Evolutionary conservation across 2,797 vertebrate genomes (phyloP), one percentile per base, ranked within the genome.

Genomic region (Babyrousa celebensis): DNA sequence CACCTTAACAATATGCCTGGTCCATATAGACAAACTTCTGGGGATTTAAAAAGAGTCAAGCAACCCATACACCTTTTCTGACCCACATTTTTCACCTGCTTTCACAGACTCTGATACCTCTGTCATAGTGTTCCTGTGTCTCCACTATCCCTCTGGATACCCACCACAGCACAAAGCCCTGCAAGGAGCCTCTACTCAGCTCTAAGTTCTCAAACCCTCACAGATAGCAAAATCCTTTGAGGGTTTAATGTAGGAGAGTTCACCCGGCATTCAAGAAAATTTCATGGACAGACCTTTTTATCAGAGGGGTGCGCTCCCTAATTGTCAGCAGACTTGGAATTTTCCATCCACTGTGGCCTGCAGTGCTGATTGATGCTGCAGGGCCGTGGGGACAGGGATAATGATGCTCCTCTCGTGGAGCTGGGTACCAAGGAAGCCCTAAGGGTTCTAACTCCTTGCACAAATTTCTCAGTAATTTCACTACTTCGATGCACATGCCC

Each of bases 381-480:
- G 83, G 29, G 36, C 9, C 1, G 0, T 12, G 27, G 29, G 40
- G 25, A 18, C 60, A 80, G 29, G 52, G 6, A 5, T 36, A 70
- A 25, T 8, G 11, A 48, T 18, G 36, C 23, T 74, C 12, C 7
- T 54, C 60, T 58, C 3, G 1, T 16, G 67, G 18, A 67, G 23
- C 25, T 32, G n/a, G 32, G 15, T 68, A 12, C 86, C 0, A 0
- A 83, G 78, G 52, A 77, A 32, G 58, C 2, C 89, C 74, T 56
- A 27, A 12, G 65, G 18, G 43, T 36, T 60, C 27, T 25, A 67
- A 85, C 5, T 85, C 63, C 12, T 29, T 14, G 32, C 62, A 83
- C 74, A 78, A 70, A 12, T 63, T 74, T 90, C 82, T 79, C 68
- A 80, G 18, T 85, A 68, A 77, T 52, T 80, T 83, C 58, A 36